A percentile compares a stretch with the other conserved stretches of the same genome.
phyloP scores from a whole-genome alignment of 2,113 vertebrate species.

The Coracopsis vasa region DNA sequence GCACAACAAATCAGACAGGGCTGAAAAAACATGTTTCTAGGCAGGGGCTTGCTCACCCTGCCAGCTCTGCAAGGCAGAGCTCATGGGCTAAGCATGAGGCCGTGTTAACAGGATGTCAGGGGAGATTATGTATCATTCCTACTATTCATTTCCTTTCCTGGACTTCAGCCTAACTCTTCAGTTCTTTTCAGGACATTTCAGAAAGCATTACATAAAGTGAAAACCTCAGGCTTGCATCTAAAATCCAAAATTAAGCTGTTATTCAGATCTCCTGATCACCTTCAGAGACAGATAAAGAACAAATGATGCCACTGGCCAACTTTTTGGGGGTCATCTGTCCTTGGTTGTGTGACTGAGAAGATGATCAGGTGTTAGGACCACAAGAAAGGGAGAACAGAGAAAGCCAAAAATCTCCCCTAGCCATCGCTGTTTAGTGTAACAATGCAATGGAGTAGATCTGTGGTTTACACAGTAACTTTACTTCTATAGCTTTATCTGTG shows the following conservation, averaged over 20 bases:
- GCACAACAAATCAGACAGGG: not conserved
- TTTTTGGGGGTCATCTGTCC: not conserved
- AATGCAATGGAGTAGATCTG: not conserved
- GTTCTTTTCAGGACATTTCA: constrained; percentile 65
- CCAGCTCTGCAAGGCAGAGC: constrained; percentile 4
- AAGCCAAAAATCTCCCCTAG: not conserved
- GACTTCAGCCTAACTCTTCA: constrained; percentile 62
- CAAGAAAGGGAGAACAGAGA: not conserved
- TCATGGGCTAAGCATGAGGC: not conserved
- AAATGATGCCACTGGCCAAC: not conserved
- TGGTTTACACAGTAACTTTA: not conserved
- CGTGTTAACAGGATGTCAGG: constrained; percentile 47
- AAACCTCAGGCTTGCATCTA: constrained; percentile 48
- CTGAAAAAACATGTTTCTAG: not conserved
- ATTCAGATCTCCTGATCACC: constrained; percentile 18
- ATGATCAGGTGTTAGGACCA: not conserved
- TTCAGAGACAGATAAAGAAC: not conserved
- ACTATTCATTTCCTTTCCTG: constrained; percentile 61
- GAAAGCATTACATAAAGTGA: constrained; percentile 57
- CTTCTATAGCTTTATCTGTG: not conserved
- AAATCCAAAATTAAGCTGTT: constrained; percentile 35
- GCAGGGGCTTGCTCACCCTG: not conserved
- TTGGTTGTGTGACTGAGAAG: not conserved
- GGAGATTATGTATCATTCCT: constrained; percentile 60
- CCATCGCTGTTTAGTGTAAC: not conserved